Percentiles rank a stretch among this genome's conserved stretches.
Evolutionary conservation across 2,888 invertebrate species (phyloP).

Genomic region (Melieria picta): DNA sequence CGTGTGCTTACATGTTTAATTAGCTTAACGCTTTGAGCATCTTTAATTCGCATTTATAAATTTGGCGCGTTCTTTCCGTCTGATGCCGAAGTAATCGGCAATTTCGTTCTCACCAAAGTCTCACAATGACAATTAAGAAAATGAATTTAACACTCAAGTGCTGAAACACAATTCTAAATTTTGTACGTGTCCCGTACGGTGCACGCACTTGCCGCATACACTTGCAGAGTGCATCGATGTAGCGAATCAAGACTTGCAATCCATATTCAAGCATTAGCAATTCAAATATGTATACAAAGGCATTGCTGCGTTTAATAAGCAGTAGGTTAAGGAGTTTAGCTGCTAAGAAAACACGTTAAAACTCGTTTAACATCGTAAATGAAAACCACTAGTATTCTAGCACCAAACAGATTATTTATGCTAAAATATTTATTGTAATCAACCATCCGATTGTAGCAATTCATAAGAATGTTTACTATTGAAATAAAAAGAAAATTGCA

Average conservation of each 20-base stretch:
- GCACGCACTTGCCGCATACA: not conserved
- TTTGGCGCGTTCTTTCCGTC: too few species aligned
- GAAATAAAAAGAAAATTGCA: slow-evolving; percentile 1
- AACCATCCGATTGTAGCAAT: too few species aligned
- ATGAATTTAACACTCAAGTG: slow-evolving; percentile 56
- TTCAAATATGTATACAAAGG: slow-evolving; percentile 6
- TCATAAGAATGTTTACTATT: not conserved
- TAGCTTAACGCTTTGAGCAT: not conserved
- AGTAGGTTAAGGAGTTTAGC: not conserved
- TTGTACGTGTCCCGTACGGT: slow-evolving; percentile 27
- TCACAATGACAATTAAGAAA: slow-evolving; percentile 20
- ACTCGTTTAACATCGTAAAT: not conserved
- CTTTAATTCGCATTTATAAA: too few species aligned
- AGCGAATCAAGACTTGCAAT: slow-evolving; percentile 9
- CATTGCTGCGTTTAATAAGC: not conserved
- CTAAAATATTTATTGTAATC: slow-evolving; percentile 34
- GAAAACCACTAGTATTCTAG: slow-evolving; percentile 61
- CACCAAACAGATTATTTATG: slow-evolving; percentile 55
- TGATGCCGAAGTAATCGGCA: too few species aligned
- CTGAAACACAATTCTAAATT: slow-evolving; percentile 57
- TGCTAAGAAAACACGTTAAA: not conserved
- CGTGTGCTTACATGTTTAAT: not conserved
- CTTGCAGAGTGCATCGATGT: not conserved
- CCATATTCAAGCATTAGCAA: slow-evolving; percentile 3
- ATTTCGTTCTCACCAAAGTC: not conserved